Percentiles rank a stretch among this genome's conserved stretches.
Evolutionary conservation across 2,888 invertebrate genomes (phyloP).

Genomic region (Phytoseiulus persimilis): DNA sequence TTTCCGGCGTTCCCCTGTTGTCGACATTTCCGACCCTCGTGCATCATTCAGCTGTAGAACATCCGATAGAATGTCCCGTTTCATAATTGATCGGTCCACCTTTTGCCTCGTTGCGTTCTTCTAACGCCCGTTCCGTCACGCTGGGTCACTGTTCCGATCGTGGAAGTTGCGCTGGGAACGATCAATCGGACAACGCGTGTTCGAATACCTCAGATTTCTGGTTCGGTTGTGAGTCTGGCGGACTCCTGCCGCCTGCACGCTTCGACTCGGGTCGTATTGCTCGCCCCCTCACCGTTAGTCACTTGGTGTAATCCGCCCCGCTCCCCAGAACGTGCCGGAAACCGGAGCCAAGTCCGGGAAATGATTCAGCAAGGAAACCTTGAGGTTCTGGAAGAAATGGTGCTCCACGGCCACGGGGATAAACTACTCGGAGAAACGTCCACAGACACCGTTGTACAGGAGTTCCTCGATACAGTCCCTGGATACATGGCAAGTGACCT

Average conservation of each 20-base stretch:
- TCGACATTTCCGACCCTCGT: neutral
- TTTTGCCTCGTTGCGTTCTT: neutral
- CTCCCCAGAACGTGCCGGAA: constrained; percentile 42
- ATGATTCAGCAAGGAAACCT: constrained; percentile 60
- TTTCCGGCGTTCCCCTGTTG: neutral
- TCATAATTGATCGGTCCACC: neutral
- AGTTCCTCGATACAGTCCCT: constrained; percentile 80
- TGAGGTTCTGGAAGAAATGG: constrained; percentile 78
- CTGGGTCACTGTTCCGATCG: no score
- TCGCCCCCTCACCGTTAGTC: neutral
- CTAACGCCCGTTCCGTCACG: no score
- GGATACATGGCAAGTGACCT: constrained; percentile 59
- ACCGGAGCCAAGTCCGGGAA: constrained; percentile 45
- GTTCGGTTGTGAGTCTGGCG: no score
- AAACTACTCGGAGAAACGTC: constrained; percentile 63
- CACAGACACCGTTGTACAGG: constrained; percentile 58
- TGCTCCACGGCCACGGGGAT: constrained; percentile 78
- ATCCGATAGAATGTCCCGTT: neutral
- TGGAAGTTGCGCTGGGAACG: no score
- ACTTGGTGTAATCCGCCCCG: neutral
- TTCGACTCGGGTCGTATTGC: no score
- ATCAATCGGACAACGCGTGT: no score
- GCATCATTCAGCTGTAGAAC: neutral
- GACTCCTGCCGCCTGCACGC: no score
- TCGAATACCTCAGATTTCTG: no score